Evolutionary conservation across 92 coral and sea anemone genomes (phyloP), one percentile per base, ranked within the genome.

Genomic region (Paramuricea clavata): DNA sequence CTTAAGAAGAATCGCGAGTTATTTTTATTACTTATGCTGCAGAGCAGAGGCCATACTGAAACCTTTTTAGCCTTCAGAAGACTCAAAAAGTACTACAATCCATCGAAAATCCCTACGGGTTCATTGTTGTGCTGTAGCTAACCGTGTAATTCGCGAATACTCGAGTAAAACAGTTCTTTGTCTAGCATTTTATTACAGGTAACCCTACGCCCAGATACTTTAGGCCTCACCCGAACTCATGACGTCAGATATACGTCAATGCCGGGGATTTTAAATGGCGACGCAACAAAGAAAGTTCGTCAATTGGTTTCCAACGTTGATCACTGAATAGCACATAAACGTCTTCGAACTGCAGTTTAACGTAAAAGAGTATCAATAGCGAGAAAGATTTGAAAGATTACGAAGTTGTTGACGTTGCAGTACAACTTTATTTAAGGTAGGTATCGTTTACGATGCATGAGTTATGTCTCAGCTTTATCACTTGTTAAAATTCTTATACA

Each of bases 201-300:
- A 10, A 2, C 36, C 13, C 39, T 16, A 1, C 7, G 6, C 72
- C 72, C 0, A 65, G n/a, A 31, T 65, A 65, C 72, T 65, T 65
- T 31, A 65, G 21, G 19, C 72, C 72, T 27, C 72, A 26, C 72
- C 72, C 72, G 31, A 21, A 11, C 41, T 12, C n/a, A 4, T 65
- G 72, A 65, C 72, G 72, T 65, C 72, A 65, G 11, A 3, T 0
- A 31, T 21, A 65, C 72, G 72, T 65, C 72, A 65, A n/a, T 2
- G 72, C 39, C 72, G 21, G 72, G 36, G 39, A 31, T 65, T 65
- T 65, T 65, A 65, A 65, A 65, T 65, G 19, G 72, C 41, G 68
- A 12, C 17, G n/a, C 25, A 13, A 19, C 12, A 15, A 16, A 2
- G 1, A 65, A 65, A 65, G 19, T 65, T 65, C 72, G 41, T 65